phyloP scores from a whole-genome alignment of 2,888 invertebrate species.

The Ferrisia virgata region DNA sequence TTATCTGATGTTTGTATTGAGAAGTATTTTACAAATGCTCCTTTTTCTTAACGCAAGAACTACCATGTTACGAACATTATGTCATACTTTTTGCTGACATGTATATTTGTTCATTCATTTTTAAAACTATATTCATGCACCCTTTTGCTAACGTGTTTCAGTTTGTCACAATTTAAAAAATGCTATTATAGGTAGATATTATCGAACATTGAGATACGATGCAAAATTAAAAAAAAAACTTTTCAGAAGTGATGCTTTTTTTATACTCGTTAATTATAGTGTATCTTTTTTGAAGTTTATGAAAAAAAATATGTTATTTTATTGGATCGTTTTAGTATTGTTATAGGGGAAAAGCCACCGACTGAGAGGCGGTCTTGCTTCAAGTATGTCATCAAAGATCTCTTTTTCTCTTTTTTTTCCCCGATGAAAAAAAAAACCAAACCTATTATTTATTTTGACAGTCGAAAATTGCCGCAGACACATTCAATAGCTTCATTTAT shows the following conservation, averaged over 20 bases:
- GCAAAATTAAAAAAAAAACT: neutral
- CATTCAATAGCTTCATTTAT: neutral
- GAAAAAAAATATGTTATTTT: neutral
- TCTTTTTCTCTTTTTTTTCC: neutral
- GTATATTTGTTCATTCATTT: no score
- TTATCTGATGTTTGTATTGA: no score
- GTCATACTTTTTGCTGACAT: no score
- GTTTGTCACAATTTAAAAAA: neutral
- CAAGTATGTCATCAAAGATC: neutral
- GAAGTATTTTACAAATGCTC: no score
- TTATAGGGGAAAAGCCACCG: neutral
- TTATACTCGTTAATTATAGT: neutral
- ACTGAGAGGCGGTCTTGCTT: neutral
- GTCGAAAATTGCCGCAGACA: neutral
- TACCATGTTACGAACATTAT: no score
- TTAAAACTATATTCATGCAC: no score
- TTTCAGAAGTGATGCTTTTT: neutral
- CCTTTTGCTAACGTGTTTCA: no score
- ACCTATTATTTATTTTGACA: slow-evolving; percentile 9
- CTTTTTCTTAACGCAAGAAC: no score
- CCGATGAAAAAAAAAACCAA: neutral
- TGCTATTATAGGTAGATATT: neutral
- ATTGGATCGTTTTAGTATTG: neutral
- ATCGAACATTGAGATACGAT: neutral
- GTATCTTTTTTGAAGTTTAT: neutral